Conservation (phyloP, 2,888 invertebrate species). For the Abrostola tripartita region DNA sequence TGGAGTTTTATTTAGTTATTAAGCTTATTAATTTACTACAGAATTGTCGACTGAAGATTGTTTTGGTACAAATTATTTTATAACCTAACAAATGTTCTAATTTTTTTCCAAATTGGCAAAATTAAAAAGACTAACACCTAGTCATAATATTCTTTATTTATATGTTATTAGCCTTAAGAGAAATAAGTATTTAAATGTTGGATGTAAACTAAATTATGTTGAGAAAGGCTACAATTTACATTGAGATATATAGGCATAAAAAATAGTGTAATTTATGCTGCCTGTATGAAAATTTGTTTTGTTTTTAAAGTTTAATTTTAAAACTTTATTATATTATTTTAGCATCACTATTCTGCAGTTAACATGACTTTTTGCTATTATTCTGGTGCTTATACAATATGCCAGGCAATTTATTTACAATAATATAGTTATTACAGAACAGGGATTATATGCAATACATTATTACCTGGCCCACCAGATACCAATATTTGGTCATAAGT, state of each 20-base stretch:
- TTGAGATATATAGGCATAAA: not conserved
- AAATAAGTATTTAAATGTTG: slow-evolving; percentile 8
- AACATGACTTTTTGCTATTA: not conserved
- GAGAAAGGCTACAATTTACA: no score
- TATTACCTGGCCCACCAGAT: slow-evolving; percentile 38
- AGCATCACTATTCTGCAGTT: slow-evolving; percentile 13
- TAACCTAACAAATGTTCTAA: slow-evolving; percentile 36
- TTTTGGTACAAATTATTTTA: slow-evolving; percentile 51
- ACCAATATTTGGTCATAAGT: slow-evolving; percentile 30
- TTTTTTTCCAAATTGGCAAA: slow-evolving; percentile 44
- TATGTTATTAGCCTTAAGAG: slow-evolving; percentile 11
- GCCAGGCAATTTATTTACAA: slow-evolving; percentile 7
- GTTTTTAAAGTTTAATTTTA: slow-evolving; percentile 14
- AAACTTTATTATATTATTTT: slow-evolving; percentile 38
- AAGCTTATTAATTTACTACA: slow-evolving; percentile 26
- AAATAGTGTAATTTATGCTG: slow-evolving; percentile 21
- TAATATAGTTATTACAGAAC: slow-evolving; percentile 17
- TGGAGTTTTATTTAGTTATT: slow-evolving; percentile 58
- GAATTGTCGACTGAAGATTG: slow-evolving; percentile 11
- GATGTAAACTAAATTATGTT: not conserved
- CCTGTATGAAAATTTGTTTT: not conserved
- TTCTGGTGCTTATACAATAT: not conserved
- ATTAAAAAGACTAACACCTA: slow-evolving; percentile 73
- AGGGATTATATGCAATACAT: slow-evolving; percentile 39
- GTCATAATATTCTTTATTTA: slow-evolving; percentile 62